Evolutionary conservation across 2,888 invertebrate genomes (phyloP).

Genomic region (Cheiracanthium punctorium): DNA sequence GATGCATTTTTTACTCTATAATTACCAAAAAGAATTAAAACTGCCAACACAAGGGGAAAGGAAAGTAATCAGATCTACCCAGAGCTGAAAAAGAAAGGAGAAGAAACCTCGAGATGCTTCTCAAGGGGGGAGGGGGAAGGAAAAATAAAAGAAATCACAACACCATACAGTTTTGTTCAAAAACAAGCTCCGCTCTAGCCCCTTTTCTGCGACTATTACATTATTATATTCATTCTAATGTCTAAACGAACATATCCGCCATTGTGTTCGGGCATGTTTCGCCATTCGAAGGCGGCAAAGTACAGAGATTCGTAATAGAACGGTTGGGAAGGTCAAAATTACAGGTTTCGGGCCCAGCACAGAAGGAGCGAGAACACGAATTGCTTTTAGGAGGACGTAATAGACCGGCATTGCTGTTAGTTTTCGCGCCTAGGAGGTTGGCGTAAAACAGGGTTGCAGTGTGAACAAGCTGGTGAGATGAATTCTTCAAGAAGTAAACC

Average conservation of each 20-base stretch:
- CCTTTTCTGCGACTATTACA: slow-evolving; percentile 21
- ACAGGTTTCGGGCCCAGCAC: slow-evolving; percentile 46
- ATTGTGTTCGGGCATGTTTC: slow-evolving; percentile 37
- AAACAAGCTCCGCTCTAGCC: slow-evolving; percentile 17
- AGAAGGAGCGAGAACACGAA: slow-evolving; percentile 42
- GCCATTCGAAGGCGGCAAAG: slow-evolving; percentile 29
- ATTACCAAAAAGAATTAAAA: too few species aligned
- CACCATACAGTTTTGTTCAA: slow-evolving; percentile 37
- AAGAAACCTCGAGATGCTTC: too few species aligned
- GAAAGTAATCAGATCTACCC: too few species aligned
- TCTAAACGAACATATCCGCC: slow-evolving; percentile 32
- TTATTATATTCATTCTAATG: slow-evolving; percentile 33
- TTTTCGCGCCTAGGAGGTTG: slow-evolving; percentile 42
- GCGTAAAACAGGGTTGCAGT: slow-evolving; percentile 38
- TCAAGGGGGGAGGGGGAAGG: too few species aligned
- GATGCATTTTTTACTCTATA: too few species aligned
- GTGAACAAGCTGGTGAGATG: background rate
- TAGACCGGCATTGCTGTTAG: slow-evolving; percentile 23
- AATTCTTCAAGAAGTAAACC: too few species aligned
- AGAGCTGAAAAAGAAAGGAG: too few species aligned
- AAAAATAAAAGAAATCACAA: background rate
- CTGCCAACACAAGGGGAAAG: too few species aligned
- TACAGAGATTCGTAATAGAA: slow-evolving; percentile 51
- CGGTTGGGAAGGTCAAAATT: slow-evolving; percentile 39
- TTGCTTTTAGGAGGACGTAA: slow-evolving; percentile 38